Evolutionary conservation across 2,888 invertebrate species (phyloP), one percentile per base, ranked within the genome.

Genomic region (Athrips mouffetella): DNA sequence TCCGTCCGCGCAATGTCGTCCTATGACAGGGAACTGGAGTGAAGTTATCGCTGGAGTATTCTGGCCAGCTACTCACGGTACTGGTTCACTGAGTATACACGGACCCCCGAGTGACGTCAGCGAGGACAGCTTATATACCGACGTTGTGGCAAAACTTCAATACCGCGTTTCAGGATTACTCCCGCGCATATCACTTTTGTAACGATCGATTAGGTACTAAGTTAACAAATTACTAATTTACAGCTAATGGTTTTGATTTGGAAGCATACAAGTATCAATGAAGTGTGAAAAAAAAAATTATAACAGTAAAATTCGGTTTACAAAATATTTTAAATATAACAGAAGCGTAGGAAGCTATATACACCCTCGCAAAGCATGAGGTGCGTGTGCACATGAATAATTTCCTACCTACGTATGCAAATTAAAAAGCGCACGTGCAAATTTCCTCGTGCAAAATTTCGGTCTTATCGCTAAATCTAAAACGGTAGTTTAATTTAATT

Each of bases 11-110:
- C 11, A 21, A 20, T 23, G 11, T 25, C 2, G 23, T 5, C 33
- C 13, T 15, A 37, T 37, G 37, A n/a, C 1, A 35, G 20, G 37
- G 20, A 20, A 39, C 23, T 7, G 13, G 40, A 15, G 25, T 7
- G 13, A 25, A 15, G 25, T 7, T 18, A 25, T 13, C 15, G 23
- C 11, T 44, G 44, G 21, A 31, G 65, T 61, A 54, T 42, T 61
- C 23, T 2, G 8, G 23, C 46, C 50, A 40, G 54, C 51, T 63
- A 71, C 64, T 58, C 67, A 51, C 21, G 2, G 3, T 7, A 15
- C 64, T 67, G 67, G 61, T 48, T 63, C 31, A 50, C 70, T 69
- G 62, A 63, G 70, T 68, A 74, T 62, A 74, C 56, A 67, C 63
- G 66, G 73, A 73, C 75, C 64, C 67, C 56, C 6, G 0, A 30